Evolutionary conservation across 2,888 invertebrate species (phyloP).

Genomic region (Dryadula phaetusa): DNA sequence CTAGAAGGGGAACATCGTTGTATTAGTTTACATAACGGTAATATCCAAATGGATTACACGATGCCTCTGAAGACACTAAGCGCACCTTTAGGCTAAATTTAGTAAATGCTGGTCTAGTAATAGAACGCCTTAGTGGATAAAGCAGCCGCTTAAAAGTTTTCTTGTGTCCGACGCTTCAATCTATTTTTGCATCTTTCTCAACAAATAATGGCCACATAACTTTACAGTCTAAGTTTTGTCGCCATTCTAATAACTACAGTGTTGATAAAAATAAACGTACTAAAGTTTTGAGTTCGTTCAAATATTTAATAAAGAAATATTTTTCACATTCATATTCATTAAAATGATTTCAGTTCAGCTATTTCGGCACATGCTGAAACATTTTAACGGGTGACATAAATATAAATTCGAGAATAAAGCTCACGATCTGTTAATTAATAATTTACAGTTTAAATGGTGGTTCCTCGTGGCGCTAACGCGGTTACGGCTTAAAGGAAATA

Average conservation of each 20-base stretch:
- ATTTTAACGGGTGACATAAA: slow-evolving; percentile 31
- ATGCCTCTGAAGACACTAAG: slow-evolving; percentile 28
- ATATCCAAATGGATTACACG: slow-evolving; percentile 36
- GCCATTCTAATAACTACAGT: background rate
- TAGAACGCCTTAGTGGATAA: slow-evolving; percentile 24
- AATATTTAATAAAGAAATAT: slow-evolving; percentile 14
- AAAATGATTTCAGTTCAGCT: slow-evolving; percentile 25
- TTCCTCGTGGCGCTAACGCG: slow-evolving; percentile 19
- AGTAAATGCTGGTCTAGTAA: slow-evolving; percentile 24
- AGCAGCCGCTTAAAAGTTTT: slow-evolving; percentile 40
- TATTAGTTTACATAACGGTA: slow-evolving; percentile 42
- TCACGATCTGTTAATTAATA: slow-evolving; percentile 33
- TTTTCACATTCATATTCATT: slow-evolving; percentile 19
- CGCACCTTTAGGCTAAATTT: slow-evolving; percentile 23
- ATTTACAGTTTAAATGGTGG: slow-evolving; percentile 24
- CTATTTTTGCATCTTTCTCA: slow-evolving; percentile 41
- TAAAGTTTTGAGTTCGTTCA: background rate
- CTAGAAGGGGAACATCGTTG: slow-evolving; percentile 22
- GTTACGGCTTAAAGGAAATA: slow-evolving; percentile 11
- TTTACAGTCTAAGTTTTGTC: background rate
- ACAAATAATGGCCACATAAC: background rate
- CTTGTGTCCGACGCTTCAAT: slow-evolving; percentile 41
- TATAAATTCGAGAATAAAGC: slow-evolving; percentile 22
- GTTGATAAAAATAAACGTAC: background rate
- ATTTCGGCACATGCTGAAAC: slow-evolving; percentile 28